phyloP scores from a whole-genome alignment of 1,140 invertebrate genomes.

The Drosophila jambulina region DNA sequence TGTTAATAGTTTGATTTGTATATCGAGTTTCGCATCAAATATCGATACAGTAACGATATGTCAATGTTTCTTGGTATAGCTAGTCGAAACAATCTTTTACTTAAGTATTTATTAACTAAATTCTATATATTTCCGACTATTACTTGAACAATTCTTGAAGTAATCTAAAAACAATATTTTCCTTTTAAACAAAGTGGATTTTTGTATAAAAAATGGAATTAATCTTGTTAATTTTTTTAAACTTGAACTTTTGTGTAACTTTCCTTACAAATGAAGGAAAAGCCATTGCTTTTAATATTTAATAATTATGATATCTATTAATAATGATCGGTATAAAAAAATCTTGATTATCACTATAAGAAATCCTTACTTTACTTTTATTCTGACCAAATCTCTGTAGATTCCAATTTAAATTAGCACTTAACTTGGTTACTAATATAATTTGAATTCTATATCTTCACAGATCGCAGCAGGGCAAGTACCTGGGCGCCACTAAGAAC shows the following conservation, averaged over 20 bases:
- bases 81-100: background rate
- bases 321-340: too few relatives aligned
- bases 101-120: background rate
- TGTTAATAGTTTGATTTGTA: background rate
- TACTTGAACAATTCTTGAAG: background rate
- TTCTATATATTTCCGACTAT: background rate
- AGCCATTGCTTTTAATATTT: background rate
- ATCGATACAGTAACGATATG: background rate
- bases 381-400: background rate
- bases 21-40: background rate
- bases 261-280: background rate
- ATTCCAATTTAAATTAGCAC: background rate
- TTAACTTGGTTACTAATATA: background rate
- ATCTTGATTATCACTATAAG: too few relatives aligned
- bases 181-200: background rate
- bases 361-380: too few relatives aligned
- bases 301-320: background rate
- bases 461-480: constrained; percentile 88
- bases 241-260: background rate
- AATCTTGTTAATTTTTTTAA: background rate
- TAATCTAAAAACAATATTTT: background rate
- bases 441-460: background rate
- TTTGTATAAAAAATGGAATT: background rate
- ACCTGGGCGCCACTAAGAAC: constrained; percentile 97
- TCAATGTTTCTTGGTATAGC: fast-evolving